These are phyloP conservation scores for Archaeoteleia sp. DNA, from an alignment of 2,888 invertebrate species.

Conservation along the genomic window DNA sequence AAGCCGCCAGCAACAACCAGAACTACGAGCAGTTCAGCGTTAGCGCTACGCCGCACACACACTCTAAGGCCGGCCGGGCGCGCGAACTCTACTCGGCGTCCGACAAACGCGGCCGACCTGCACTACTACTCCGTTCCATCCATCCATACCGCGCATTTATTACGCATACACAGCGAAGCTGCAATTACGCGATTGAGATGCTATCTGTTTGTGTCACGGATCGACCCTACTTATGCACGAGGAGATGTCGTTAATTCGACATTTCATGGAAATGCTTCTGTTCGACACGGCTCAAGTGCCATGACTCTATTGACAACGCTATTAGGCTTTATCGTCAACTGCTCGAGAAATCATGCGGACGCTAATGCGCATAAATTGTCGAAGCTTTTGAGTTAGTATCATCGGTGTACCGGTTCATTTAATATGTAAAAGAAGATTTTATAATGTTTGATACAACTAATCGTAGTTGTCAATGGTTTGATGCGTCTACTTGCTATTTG, in stretches of 20 bases:
- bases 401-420: too few relatives aligned
- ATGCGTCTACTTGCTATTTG: too few relatives aligned
- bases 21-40: constrained; percentile 8
- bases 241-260: constrained; percentile 30
- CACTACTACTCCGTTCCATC: constrained; percentile 19
- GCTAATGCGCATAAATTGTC: too few relatives aligned
- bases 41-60: constrained; percentile 13
- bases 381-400: too few relatives aligned
- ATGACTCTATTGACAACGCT: too few relatives aligned
- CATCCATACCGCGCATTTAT: constrained; percentile 5
- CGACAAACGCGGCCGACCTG: constrained; percentile 11
- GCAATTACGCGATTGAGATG: constrained; percentile 41
- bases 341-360: too few relatives aligned
- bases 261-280: too few relatives aligned
- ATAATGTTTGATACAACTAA: too few relatives aligned
- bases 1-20: constrained; percentile 22
- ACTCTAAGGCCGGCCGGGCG: constrained; percentile 9
- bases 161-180: constrained; percentile 27
- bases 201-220: constrained; percentile 39
- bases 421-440: too few relatives aligned
- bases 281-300: too few relatives aligned
- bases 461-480: too few relatives aligned
- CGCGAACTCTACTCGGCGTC: constrained; percentile 3
- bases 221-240: constrained; percentile 22
- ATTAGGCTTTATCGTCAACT: too few relatives aligned